phyloP scores from a whole-genome alignment of 2,797 vertebrate species.

The Alauda arvensis region DNA sequence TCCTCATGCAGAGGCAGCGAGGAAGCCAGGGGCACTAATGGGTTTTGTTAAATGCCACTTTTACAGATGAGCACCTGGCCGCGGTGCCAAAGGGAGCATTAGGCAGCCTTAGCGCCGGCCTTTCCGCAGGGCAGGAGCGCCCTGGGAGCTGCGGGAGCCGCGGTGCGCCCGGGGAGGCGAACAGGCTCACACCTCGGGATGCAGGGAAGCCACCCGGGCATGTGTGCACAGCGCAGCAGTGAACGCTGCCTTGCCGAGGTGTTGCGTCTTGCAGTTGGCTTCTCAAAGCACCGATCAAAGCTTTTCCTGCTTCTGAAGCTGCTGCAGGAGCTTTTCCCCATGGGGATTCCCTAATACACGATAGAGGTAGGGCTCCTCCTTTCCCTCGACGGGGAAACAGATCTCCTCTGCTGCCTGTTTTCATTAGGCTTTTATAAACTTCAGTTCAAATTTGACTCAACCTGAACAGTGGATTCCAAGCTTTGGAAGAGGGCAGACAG shows the following conservation, averaged over 20 bases:
- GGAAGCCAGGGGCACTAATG: background rate
- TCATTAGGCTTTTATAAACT: background rate
- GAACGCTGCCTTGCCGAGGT: background rate
- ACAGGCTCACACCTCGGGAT: accelerated
- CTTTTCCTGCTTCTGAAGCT: background rate
- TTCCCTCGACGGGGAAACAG: background rate
- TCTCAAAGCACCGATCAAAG: background rate
- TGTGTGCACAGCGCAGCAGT: accelerated
- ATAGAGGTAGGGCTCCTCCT: background rate
- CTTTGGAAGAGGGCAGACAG: background rate
- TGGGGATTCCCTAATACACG: accelerated
- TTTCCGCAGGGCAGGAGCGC: background rate
- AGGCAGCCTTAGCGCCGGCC: background rate
- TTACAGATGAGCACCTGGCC: background rate
- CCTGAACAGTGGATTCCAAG: background rate
- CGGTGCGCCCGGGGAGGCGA: accelerated
- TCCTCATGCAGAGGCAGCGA: accelerated
- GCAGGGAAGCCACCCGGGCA: accelerated
- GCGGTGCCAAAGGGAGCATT: background rate
- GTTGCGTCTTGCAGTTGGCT: background rate
- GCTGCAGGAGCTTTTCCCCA: background rate
- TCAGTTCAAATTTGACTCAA: background rate
- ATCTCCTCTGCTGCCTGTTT: background rate
- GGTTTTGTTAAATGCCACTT: background rate
- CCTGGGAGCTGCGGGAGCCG: accelerated